Percentiles rank a stretch among this genome's conserved stretches.
Evolutionary conservation across 1,140 invertebrate species (phyloP).

Genomic region (Meloidogyne floridensis): DNA sequence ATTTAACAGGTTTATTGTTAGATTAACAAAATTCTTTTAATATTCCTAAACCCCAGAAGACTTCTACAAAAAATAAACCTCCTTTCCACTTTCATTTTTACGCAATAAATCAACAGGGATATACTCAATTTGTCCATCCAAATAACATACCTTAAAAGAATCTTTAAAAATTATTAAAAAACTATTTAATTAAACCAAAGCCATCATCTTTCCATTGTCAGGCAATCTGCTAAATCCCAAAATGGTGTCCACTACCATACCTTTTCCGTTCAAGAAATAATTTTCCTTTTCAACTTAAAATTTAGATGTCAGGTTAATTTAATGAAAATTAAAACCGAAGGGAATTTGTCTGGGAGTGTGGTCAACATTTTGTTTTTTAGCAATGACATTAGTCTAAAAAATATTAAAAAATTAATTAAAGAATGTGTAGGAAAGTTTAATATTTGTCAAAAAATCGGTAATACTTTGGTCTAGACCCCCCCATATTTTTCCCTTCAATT

Average conservation of each 20-base stretch:
- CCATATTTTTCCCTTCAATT: too few relatives aligned
- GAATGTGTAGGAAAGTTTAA: too few relatives aligned
- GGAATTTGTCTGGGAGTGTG: neutral
- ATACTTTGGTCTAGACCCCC: too few relatives aligned
- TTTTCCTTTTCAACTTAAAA: constrained; percentile 2
- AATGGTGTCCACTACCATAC: neutral
- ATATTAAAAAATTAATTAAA: too few relatives aligned
- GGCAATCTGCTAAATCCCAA: neutral
- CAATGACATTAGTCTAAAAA: neutral
- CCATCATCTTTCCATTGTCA: constrained; percentile 2
- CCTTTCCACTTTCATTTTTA: neutral
- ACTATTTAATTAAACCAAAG: neutral
- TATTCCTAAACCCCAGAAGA: too few relatives aligned
- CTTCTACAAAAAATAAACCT: neutral
- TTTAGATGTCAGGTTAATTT: neutral
- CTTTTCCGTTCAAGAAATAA: neutral
- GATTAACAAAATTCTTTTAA: too few relatives aligned
- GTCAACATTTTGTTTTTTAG: neutral
- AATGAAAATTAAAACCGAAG: neutral
- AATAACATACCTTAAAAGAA: neutral
- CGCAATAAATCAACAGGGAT: constrained; percentile 11
- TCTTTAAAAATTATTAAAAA: neutral
- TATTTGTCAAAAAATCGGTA: too few relatives aligned
- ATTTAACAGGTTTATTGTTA: too few relatives aligned
- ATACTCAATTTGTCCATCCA: neutral